Conservation (phyloP, 2,113 vertebrate genomes). For the Apaloderma vittatum region DNA sequence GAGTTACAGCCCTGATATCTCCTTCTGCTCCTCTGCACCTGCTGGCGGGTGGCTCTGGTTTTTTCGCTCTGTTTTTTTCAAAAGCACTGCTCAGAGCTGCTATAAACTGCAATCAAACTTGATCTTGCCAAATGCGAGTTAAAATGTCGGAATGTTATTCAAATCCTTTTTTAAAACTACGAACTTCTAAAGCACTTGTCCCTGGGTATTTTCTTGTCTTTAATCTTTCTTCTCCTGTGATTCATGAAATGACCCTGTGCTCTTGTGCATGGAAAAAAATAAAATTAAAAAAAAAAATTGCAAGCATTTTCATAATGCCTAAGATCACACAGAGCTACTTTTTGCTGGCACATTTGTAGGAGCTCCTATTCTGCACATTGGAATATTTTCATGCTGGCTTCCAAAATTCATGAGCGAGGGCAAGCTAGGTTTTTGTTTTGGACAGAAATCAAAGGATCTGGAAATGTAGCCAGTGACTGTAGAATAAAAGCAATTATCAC, state of each 20-base stretch:
- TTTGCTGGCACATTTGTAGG: slow-evolving; percentile 23
- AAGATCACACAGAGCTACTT: slow-evolving; percentile 32
- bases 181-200: neutral
- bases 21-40: neutral
- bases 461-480: slow-evolving; percentile 32
- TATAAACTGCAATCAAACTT: slow-evolving; percentile 8
- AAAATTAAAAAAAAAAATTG: neutral
- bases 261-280: neutral
- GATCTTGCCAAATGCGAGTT: slow-evolving; percentile 35
- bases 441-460: slow-evolving; percentile 64
- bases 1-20: neutral
- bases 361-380: neutral
- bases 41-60: neutral
- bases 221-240: slow-evolving; percentile 2
- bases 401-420: slow-evolving; percentile 57
- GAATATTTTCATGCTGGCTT: slow-evolving; percentile 58
- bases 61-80: neutral
- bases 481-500: slow-evolving; percentile 52
- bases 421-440: slow-evolving; percentile 57
- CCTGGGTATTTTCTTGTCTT: neutral
- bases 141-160: neutral
- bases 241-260: slow-evolving; percentile 19
- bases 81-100: neutral
- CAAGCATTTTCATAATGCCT: neutral
- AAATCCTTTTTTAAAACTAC: neutral